Percentiles rank a stretch among this genome's conserved stretches.
These are phyloP conservation scores for Apteryx mantelli DNA, from an alignment of 2,113 vertebrate genomes.

Conservation along the genomic window DNA sequence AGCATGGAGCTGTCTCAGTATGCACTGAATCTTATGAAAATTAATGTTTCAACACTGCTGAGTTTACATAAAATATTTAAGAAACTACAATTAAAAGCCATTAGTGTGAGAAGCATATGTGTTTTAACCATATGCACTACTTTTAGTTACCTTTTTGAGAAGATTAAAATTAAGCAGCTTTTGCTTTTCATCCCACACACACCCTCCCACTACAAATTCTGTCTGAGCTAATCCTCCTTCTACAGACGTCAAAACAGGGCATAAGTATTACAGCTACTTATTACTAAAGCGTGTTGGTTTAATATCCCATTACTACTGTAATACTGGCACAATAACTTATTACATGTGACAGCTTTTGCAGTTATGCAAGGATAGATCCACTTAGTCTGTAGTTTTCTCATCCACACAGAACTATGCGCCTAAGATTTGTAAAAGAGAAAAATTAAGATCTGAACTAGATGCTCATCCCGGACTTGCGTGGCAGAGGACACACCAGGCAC, in stretches of 20 bases:
- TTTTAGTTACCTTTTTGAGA: constrained; percentile 53
- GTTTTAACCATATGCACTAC: not conserved
- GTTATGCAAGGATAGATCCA: constrained; percentile 38
- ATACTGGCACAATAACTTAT: constrained; percentile 37
- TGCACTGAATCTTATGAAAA: not conserved
- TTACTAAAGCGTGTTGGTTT: constrained; percentile 39
- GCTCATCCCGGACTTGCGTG: not conserved
- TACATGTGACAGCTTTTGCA: not conserved
- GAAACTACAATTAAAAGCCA: constrained; percentile 15
- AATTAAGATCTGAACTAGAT: not conserved
- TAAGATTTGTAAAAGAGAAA: not conserved
- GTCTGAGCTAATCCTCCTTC: constrained; percentile 60
- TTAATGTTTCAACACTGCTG: not conserved
- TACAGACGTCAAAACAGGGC: constrained; percentile 56
- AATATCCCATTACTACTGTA: constrained; percentile 53
- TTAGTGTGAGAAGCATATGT: not conserved
- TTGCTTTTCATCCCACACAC: constrained; percentile 55
- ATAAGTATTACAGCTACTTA: constrained; percentile 37
- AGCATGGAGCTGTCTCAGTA: not conserved
- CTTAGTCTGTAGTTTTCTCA: not conserved
- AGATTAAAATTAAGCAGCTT: constrained; percentile 66
- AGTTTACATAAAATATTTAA: constrained; percentile 12
- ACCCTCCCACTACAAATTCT: constrained; percentile 55
- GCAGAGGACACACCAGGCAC: not conserved
- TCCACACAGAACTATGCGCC: not conserved